Percentiles rank a stretch among this genome's conserved stretches.
These are phyloP conservation scores for Dicrostonyx torquatus DNA, from an alignment of 2,797 vertebrate genomes.

Conservation along the genomic window DNA sequence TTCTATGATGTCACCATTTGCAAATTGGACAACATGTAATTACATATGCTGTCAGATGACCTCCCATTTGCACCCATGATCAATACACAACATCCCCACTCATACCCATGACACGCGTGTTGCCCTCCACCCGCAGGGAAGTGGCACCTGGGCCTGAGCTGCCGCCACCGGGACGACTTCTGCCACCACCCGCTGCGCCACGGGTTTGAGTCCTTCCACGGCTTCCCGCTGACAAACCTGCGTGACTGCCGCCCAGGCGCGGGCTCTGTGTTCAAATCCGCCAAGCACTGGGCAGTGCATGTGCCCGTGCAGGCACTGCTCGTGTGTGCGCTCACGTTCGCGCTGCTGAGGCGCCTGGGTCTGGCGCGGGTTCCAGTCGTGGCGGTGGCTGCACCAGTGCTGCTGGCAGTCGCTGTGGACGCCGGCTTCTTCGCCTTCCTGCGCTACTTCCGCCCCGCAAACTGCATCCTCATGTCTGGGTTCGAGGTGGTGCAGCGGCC, in stretches of 20 bases:
- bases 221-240: conserved; percentile 90
- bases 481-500: conserved; percentile 90
- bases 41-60: too few species aligned
- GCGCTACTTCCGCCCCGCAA: conserved; percentile 86
- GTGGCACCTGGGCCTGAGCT: conserved; percentile 94
- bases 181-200: conserved; percentile 93
- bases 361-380: conserved; percentile 70
- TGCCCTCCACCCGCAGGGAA: conserved; percentile 87
- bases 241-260: conserved; percentile 91
- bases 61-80: too few species aligned
- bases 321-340: conserved; percentile 76
- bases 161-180: conserved; percentile 88
- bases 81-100: too few species aligned
- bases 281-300: conserved; percentile 35
- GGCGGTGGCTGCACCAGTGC: neutral
- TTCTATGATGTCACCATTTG: too few species aligned
- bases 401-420: neutral
- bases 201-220: conserved; percentile 94
- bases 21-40: too few species aligned
- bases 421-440: conserved; percentile 80
- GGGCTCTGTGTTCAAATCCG: conserved; percentile 87
- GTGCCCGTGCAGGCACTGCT: conserved; percentile 68
- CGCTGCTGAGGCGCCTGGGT: conserved; percentile 74
- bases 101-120: too few species aligned
- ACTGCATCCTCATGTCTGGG: conserved; percentile 93